A percentile compares a stretch with the other conserved stretches of the same genome.
These are phyloP conservation scores for Fopius arisanus DNA, from an alignment of 1,140 invertebrate species.

Conservation along the genomic window DNA sequence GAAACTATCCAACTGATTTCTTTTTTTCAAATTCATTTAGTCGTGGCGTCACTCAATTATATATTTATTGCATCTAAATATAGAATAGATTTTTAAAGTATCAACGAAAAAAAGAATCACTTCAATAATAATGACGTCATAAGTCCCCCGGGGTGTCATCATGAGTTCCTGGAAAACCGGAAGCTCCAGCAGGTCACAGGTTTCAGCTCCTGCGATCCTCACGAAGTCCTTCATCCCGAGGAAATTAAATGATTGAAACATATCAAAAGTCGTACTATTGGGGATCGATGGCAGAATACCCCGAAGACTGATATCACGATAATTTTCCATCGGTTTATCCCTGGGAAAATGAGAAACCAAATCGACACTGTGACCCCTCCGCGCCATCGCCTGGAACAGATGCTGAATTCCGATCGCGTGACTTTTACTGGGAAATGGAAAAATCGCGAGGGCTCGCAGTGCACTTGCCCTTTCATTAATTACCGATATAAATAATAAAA, in stretches of 20 bases:
- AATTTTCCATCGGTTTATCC: slow-evolving; percentile 50
- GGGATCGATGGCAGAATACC: slow-evolving; percentile 15
- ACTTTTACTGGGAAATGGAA: slow-evolving; percentile 58
- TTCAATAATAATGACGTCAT: slow-evolving; percentile 40
- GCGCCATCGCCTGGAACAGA: slow-evolving; percentile 57
- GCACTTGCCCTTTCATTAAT: not conserved
- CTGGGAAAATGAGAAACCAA: slow-evolving; percentile 47
- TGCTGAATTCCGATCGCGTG: slow-evolving; percentile 61
- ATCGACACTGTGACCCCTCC: slow-evolving; percentile 63
- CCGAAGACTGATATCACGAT: slow-evolving; percentile 41
- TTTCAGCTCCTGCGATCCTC: slow-evolving; percentile 16
- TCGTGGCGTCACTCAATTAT: no score
- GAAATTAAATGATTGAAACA: not conserved
- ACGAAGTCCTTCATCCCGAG: slow-evolving; percentile 5
- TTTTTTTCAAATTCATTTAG: no score
- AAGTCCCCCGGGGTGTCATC: slow-evolving; percentile 34
- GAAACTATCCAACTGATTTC: no score
- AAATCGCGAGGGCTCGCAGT: slow-evolving; percentile 56
- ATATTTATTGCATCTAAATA: no score
- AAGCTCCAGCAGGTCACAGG: slow-evolving; percentile 36
- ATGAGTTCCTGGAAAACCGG: slow-evolving; percentile 36
- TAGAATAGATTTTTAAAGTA: not conserved
- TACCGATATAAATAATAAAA: not conserved
- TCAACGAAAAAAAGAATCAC: slow-evolving; percentile 28
- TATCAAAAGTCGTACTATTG: slow-evolving; percentile 23